Percentiles rank a stretch among this genome's conserved stretches.
Evolutionary conservation across 2,113 vertebrate genomes (phyloP).

Genomic region (Neodon shergylaensis): DNA sequence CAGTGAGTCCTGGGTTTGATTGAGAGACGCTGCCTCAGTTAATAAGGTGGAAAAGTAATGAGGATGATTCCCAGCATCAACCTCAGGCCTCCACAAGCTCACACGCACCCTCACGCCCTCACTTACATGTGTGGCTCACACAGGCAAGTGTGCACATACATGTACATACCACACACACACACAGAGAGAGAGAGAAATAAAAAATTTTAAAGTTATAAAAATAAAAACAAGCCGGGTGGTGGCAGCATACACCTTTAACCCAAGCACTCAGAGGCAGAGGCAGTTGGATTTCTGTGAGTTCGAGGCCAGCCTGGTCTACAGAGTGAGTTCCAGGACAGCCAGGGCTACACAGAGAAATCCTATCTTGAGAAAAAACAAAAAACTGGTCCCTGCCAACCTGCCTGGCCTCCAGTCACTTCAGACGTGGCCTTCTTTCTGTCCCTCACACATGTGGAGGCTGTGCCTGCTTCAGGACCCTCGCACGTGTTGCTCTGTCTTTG

Average conservation of each 20-base stretch:
- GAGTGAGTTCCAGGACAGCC: not conserved
- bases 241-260: not conserved
- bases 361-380: not conserved
- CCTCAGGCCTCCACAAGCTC: not conserved
- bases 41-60: not conserved
- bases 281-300: not conserved
- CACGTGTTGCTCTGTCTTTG: not conserved
- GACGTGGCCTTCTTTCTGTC: not conserved
- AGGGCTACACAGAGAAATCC: not conserved
- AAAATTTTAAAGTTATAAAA: not conserved
- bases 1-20: not conserved
- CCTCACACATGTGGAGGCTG: not conserved
- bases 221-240: not conserved
- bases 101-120: not conserved
- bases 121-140: not conserved
- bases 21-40: not conserved
- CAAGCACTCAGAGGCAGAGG: not conserved
- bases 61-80: not conserved
- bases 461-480: not conserved
- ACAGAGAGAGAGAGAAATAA: not conserved
- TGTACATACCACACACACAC: not conserved
- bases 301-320: not conserved
- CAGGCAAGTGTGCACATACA: not conserved
- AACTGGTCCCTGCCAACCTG: not conserved
- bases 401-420: not conserved